Evolutionary conservation across 2,888 invertebrate species (phyloP), one percentile per base, ranked within the genome.

Genomic region (Chymomyza procnemis): DNA sequence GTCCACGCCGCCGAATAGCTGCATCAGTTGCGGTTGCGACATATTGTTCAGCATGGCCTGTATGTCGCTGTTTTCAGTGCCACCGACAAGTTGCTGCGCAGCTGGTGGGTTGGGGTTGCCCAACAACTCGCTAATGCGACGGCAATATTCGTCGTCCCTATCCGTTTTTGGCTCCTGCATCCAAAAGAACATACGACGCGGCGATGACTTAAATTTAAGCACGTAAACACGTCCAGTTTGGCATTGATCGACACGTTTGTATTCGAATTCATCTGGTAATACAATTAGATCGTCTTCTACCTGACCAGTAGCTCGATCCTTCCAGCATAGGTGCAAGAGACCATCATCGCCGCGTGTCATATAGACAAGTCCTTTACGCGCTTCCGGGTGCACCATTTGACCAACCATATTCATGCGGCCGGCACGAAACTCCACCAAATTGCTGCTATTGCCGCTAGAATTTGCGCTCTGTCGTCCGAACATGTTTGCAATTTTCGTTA

Each of bases 291-390:
- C 99, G 92, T 99, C 99, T 92, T 99, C 99, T 57, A 90, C 87
- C 78, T 95, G 94, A 61, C 98, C 97, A 56, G 95, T 94, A 55
- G 96, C 95, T 58, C 99, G 94, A 92, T 99, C 99, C 92, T 99
- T 99, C 99, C 99, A 99, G 91, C 99, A 99, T 90, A 99, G 99
- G 92, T 99, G 99, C 96, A 99, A 98, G 66, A 99, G 91, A 0
- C 97, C 97, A 91, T 99, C 99, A 80, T 99, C 98, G 62, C 97
- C 96, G 90, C 99, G 99, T 89, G 97, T 97, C 65, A 99, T 94
- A 90, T 98, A 99, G 14, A 99, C 93, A 30, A 96, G 92, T 4
- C 99, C 99, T 92, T 99, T 99, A 85, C 98, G 94, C 79, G 96
- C 96, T 90, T 99, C 98, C 2, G 99, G 97, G 90, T 95, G 94